A percentile compares a stretch with the other conserved stretches of the same genome.
Evolutionary conservation across 2,888 invertebrate genomes (phyloP).

Genomic region (Acheta domesticus): DNA sequence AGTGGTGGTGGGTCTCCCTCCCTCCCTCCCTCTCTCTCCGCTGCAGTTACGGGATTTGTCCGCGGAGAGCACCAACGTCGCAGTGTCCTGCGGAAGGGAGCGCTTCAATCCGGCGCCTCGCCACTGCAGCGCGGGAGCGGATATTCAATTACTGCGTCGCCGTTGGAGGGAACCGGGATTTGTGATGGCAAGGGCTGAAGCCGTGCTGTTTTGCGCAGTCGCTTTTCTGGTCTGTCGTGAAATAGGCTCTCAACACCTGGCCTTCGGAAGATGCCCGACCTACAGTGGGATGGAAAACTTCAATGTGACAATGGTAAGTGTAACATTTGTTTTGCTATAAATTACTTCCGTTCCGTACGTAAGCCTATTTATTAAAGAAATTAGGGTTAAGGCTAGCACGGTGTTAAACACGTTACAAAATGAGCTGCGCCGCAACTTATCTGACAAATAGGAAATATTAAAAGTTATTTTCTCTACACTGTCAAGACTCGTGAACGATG

Average conservation of each 20-base stretch:
- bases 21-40: not conserved
- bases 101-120: not conserved
- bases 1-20: not conserved
- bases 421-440: too few species aligned
- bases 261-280: constrained; percentile 66
- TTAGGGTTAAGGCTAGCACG: too few species aligned
- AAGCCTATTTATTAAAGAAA: too few species aligned
- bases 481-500: too few species aligned
- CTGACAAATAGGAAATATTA: too few species aligned
- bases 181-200: not conserved
- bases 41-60: not conserved
- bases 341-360: too few species aligned
- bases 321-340: too few species aligned
- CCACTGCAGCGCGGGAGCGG: too few species aligned
- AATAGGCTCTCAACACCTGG: constrained; percentile 43
- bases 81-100: not conserved
- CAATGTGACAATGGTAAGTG: constrained; percentile 61
- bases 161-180: not conserved
- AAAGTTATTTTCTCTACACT: too few species aligned
- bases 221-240: not conserved
- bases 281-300: constrained; percentile 64
- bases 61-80: not conserved
- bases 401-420: too few species aligned
- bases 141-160: too few species aligned
- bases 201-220: not conserved